Evolutionary conservation across 2,113 vertebrate genomes (phyloP).

Genomic region (Apodemus speciosus): DNA sequence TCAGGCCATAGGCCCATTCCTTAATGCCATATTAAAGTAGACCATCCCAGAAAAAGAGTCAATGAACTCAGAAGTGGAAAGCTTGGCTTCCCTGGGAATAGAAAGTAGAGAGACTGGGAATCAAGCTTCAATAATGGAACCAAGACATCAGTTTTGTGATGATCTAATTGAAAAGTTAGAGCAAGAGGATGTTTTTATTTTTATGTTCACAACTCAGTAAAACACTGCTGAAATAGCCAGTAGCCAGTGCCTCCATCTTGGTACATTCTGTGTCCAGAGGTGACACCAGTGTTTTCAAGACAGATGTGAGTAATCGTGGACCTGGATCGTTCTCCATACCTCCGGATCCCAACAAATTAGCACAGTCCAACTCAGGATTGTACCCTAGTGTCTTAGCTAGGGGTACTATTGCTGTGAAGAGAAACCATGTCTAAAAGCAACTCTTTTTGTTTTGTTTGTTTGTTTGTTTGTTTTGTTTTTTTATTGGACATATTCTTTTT

Average conservation of each 20-base stretch:
- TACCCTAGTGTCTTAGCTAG: too few species aligned
- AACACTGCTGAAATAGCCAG: background rate
- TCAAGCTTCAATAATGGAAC: background rate
- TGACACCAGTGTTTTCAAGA: background rate
- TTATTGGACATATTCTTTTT: too few species aligned
- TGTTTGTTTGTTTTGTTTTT: too few species aligned
- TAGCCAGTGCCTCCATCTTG: background rate
- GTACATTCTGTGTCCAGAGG: background rate
- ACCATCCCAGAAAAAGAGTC: background rate
- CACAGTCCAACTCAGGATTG: background rate
- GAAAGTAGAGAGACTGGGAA: background rate
- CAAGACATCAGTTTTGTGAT: background rate
- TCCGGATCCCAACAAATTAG: background rate
- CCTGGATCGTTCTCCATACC: background rate
- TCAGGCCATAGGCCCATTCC: background rate
- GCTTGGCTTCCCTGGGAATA: background rate
- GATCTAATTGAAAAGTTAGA: conserved; percentile 23
- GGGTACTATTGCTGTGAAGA: too few species aligned
- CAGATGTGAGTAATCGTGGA: background rate
- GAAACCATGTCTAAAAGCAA: too few species aligned
- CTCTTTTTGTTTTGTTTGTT: too few species aligned
- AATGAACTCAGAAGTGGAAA: background rate
- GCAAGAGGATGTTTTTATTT: conserved; percentile 12
- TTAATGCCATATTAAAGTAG: background rate
- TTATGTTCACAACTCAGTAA: conserved; percentile 1